Base-by-base conservation (phyloP, 2,797 vertebrate genomes). In the Semaprochilodus insignis region DNA sequence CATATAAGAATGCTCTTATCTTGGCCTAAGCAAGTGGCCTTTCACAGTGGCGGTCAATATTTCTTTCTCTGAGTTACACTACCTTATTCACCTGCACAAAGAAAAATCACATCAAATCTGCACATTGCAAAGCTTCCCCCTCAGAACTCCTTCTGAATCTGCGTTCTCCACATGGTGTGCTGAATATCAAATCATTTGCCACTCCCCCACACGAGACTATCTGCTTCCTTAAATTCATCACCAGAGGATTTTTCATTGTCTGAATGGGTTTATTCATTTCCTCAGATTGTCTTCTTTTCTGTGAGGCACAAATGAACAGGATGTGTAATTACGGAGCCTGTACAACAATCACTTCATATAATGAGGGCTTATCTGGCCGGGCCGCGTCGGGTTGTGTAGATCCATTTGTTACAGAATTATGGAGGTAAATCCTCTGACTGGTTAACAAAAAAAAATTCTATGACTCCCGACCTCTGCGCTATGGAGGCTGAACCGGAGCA, bases 351-450 rank as follows among this genome's bases (percentile, higher is more conserved):
- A 70, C 62, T 70, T 76, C 44, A 76, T 13, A 52, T 51, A 83
- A 86, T 78, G 74, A 54, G 74, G 27, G 19, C 73, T 85, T 82
- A 80, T 77, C 66, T 77, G 52, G 40, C 77, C 66, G 31, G 54
- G 19, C 63, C 23, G 23, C 40, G 25, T 66, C 55, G 11, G 11
- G 48, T 60, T 79, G 36, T 79, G 62, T 69, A 59, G 40, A 83
- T 70, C 54, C 63, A 74, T 79, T 79, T 83, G 77, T 83, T 79
- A 74, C 63, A 74, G 52, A 75, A 80, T 74, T 83, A 62, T 34
- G 25, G 40, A 80, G 77, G 77, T 70, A 83, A 80, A 79, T 79
- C 77, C 71, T 74, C 10, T 60, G 23, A 67, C 34, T 75, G 73
- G 74, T 48, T 76, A 25, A 76, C 57, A 19, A 62, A 14, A 62